Base-by-base conservation (phyloP, 2,113 vertebrate species). In the Leptodactylus fuscus region DNA sequence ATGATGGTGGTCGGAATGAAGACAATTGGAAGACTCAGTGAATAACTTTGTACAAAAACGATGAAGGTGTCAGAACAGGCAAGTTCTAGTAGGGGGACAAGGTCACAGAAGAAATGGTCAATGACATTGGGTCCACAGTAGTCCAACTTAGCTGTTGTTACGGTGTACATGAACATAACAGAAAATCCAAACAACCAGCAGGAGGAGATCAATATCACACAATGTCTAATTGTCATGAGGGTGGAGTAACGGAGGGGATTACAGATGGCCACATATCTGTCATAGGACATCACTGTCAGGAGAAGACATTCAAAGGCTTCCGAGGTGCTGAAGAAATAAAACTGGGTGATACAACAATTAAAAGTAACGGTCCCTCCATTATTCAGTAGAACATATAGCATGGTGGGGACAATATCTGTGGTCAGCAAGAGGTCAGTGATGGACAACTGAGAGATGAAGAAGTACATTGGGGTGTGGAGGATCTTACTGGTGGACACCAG, bases 191-290 rank as follows among this genome's bases (percentile, higher is more conserved):
- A 15, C 13, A 67, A 1, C 62, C 27, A 67, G n/a, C 3, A 67
- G 13, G 34, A 34, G 29, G 8, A 8, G 62, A n/a, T 18, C 29
- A 67, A 8, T 18, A 2, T 32, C 15, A 18, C 62, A 67, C 29
- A 67, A 67, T 67, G 5, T 34, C 0, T 5, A 67, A 15, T 16
- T 34, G 62, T 67, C 62, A 67, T 67, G 12, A 67, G 18, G 3
- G 62, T 6, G 1, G 13, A 2, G 6, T 67, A 67, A 18, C 3
- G 62, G 16, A 67, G 62, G 5, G 62, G 62, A 34, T 67, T 32
- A 67, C 62, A 67, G 16, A 67, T 67, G 27, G 62, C 62, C 29
- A 67, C 62, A 67, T 34, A 67, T 34, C 62, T 67, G 62, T 67
- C 62, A 34, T 67, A 67, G 12, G 62, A 67, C 62, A 67, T 67